Evolutionary conservation across 2,113 vertebrate genomes (phyloP), one percentile per base, ranked within the genome.

Genomic region (Calcarius ornatus): DNA sequence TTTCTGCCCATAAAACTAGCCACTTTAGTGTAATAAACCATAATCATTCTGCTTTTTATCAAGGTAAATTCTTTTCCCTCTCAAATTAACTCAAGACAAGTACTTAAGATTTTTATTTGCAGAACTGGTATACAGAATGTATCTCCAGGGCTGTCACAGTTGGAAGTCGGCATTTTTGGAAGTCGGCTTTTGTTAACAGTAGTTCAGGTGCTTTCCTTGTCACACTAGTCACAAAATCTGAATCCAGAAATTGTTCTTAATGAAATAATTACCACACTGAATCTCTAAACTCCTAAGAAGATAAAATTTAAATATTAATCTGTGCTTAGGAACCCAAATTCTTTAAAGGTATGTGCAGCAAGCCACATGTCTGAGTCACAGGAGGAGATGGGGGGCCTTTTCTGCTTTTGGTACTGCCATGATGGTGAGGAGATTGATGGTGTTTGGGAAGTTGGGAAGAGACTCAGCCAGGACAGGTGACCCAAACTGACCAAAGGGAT

Each of bases 391-490:
- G n/a, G n/a, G 15, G 8, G 9, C 31, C 27, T 43, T 51, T 50
- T 37, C 37, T 86, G 25, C 27, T 68, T 56, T 22, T 33, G 37
- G 27, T 27, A 7, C 31, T 18, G 43, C 43, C 17, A 14, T 2
- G 1, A 27, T 57, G 35, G 51, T 5, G 31, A 76, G 35, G 20
- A 1, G 24, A 66, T 31, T 30, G 42, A 2, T 40, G 51, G 30
- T 66, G 16, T 25, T 9, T 31, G 20, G 35, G 19, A 23, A 13
- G 0, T 0, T 47, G 40, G 59, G 70, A 40, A 9, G 35, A 48
- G 19, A 65, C 59, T 56, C 0, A 65, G 35, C 50, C 35, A 33
- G 81, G 60, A 65, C 35, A 65, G 30, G 42, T n/a, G 50, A 48
- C 51, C 35, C 51, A 2, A 66, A 5, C 5, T 35, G 60, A 57